Evolutionary conservation across 1,140 invertebrate species (phyloP), one percentile per base, ranked within the genome.

Genomic region (Macrostomum lignano): DNA sequence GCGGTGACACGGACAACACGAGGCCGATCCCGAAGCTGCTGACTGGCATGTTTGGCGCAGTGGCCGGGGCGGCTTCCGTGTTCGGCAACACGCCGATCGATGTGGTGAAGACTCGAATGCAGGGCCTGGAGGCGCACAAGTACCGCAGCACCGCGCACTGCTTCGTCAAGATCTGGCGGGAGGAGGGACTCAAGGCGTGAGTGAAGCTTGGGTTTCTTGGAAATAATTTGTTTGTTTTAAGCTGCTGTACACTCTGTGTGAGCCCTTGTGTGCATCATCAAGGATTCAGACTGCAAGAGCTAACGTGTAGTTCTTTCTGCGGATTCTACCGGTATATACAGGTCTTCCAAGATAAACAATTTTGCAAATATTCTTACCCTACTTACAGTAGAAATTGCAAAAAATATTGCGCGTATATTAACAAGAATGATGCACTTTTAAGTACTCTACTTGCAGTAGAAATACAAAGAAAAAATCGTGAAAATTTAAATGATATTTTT

Each of bases 81-180:
- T 93, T 84, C 58, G 84, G 84, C 22, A 94, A 94, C 47, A 94
- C 82, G 17, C 86, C 86, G 2, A 67, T 94, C 42, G 88, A 96
- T 61, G 88, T 96, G 2, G 71, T 96, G 1, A 96, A 96, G 64
- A 98, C 88, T 10, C 65, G 88, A 45, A 93, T 98, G 84, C 88
- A 98, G 67, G 82, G 86, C 17, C 59, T 96, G 10, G 86, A 94
- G 56, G 79, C 86, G 1, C 48, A 69, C 9, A 91, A 86, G 48
- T 98, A 98, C 55, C 91, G 82, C 57, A 79, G 69, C 49, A 94
- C 81, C 3, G 60, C 72, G 44, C 79, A 98, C 52, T 96, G 88
- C 58, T 71, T 74, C 29, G 41, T 74, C 21, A 65, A 81, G 61
- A 81, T 91, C 29, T 74, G 76, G 66, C 75, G 71, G 47, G 66